Conservation (phyloP, 2,113 vertebrate genomes). For the Ahaetulla prasina region DNA sequence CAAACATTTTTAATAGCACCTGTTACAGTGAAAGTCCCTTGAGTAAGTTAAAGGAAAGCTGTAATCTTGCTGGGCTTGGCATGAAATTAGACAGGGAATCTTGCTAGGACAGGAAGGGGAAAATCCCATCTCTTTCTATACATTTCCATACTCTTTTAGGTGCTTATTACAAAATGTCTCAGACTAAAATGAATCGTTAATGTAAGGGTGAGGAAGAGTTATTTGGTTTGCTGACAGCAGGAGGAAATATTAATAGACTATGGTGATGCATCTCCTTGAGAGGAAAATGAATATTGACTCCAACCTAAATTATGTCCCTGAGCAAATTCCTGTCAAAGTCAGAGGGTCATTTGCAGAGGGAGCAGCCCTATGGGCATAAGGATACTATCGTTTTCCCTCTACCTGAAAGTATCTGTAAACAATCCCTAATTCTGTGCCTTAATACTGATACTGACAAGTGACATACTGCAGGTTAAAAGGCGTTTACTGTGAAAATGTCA, state of each 20-base stretch:
- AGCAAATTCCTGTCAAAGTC: background rate
- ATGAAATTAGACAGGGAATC: background rate
- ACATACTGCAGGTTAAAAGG: background rate
- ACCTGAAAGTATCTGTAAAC: background rate
- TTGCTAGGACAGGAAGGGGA: background rate
- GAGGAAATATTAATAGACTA: background rate
- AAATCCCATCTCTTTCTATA: background rate
- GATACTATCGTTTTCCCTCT: background rate
- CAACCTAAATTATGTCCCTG: background rate
- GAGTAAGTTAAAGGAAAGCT: background rate
- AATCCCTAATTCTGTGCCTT: background rate
- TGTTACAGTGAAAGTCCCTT: background rate
- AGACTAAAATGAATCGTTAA: too few relatives aligned
- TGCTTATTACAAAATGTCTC: background rate
- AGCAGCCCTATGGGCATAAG: background rate
- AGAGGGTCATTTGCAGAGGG: background rate
- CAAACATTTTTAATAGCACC: background rate
- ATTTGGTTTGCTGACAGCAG: background rate
- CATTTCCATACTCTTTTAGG: background rate
- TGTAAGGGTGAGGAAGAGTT: background rate
- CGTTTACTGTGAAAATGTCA: background rate
- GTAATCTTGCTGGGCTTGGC: background rate
- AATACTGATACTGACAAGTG: background rate
- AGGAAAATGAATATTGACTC: background rate
- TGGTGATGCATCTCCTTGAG: background rate